Evolutionary conservation across 2,888 invertebrate genomes (phyloP).

Genomic region (Macrophya alboannulata): DNA sequence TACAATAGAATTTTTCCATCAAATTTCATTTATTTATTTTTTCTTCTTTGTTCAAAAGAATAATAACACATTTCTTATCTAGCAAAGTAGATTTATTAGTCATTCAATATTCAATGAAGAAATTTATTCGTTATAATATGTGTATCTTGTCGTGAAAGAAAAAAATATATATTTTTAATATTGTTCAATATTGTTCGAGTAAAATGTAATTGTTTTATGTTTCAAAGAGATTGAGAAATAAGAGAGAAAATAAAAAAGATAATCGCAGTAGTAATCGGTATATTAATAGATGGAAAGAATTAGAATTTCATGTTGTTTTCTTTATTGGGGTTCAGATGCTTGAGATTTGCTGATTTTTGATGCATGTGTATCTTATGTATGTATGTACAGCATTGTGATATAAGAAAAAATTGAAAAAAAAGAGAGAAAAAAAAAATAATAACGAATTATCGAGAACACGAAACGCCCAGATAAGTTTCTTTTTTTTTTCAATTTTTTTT

Average conservation of each 20-base stretch:
- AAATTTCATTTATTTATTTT: neutral
- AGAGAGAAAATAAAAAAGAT: neutral
- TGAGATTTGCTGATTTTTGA: neutral
- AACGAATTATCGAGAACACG: neutral
- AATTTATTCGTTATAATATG: neutral
- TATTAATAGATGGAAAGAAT: neutral
- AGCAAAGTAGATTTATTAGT: neutral
- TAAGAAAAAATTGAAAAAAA: neutral
- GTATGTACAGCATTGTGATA: neutral
- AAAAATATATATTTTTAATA: no score
- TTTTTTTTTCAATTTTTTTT: no score
- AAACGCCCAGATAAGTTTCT: neutral
- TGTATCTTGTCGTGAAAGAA: neutral
- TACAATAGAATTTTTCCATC: neutral
- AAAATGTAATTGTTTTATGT: neutral
- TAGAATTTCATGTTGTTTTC: conserved; percentile 1
- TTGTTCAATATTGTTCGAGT: neutral
- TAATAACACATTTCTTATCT: neutral
- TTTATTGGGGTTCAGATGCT: conserved; percentile 2
- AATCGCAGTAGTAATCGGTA: neutral
- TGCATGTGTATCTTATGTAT: neutral
- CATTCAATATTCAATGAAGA: neutral
- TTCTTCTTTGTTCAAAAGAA: neutral
- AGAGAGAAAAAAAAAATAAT: neutral
- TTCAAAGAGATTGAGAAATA: neutral